Conservation (phyloP, 2,797 vertebrate species). For the Antennarius maculatus region DNA sequence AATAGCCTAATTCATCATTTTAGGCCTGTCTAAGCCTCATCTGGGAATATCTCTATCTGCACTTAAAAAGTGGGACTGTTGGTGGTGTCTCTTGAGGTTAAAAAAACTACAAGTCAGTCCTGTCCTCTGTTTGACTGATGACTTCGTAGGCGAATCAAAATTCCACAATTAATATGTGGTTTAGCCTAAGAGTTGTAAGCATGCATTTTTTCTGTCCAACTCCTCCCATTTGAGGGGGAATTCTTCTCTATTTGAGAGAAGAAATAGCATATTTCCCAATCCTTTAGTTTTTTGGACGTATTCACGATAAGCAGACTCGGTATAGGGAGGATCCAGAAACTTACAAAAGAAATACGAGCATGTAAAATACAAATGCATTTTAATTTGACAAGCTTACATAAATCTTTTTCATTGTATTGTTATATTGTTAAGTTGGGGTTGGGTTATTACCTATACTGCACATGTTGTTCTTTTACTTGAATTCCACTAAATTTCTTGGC, state of each 20-base stretch:
- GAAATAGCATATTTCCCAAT: slow-evolving; percentile 44
- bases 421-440: not conserved
- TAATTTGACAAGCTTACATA: not conserved
- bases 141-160: slow-evolving; percentile 70
- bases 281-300: slow-evolving; percentile 22
- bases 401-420: not conserved
- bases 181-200: slow-evolving; percentile 43
- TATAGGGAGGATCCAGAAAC: slow-evolving; percentile 9
- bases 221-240: slow-evolving; percentile 13
- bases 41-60: slow-evolving; percentile 77
- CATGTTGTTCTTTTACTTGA: not conserved
- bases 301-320: slow-evolving; percentile 25
- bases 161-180: slow-evolving; percentile 68
- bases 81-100: slow-evolving; percentile 71
- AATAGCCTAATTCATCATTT: slow-evolving; percentile 81
- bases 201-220: slow-evolving; percentile 23
- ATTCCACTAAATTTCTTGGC: not conserved
- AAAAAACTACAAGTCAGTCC: slow-evolving; percentile 68
- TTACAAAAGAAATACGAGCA: not conserved
- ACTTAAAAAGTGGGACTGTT: slow-evolving; percentile 67
- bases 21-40: slow-evolving; percentile 71
- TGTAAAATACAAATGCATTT: not conserved
- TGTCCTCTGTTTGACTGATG: slow-evolving; percentile 71
- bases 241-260: slow-evolving; percentile 22
- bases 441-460: not conserved